Base-by-base conservation (phyloP, 2,888 invertebrate species). In the Drosophila seclusa region DNA sequence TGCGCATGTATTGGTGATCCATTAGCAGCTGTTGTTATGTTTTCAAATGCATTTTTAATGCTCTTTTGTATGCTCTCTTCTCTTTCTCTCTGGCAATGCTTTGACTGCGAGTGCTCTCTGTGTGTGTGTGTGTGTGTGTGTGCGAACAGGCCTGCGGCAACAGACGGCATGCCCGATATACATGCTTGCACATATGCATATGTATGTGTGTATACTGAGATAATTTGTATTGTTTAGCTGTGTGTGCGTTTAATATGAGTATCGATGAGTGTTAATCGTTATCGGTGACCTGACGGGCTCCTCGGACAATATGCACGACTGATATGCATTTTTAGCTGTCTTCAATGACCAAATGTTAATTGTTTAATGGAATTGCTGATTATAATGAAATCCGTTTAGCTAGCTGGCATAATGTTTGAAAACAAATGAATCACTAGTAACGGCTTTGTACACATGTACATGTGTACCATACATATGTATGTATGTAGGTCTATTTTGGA, bases 11-110 rank as follows among this genome's bases (percentile, higher is more conserved):
- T 54, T 54, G 32, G 58, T 50, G 71, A 69, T 69, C 49, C 29
- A 68, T 69, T 69, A 69, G 55, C 57, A 69, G 70, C 45, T 55
- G 45, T 68, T 38, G 38, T 54, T 54, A 24, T 66, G 67, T 52
- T 66, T 66, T 50, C 57, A 38, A 29, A 65, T 66, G 67, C 65
- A 52, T 27, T 67, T 67, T 31, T 38, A 32, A 68, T 16, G 45
- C 68, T 69, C 57, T 68, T 55, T 32, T 38, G n/a, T 38, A 21
- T 42, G 40, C 42, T 52, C 42, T 29, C 16, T 36, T 38, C 69
- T 68, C 69, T 16, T 7, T 11, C 45, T 24, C 55, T 57, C 57
- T n/a, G 55, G 24, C 29, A 31, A 48, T 49, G 57, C 49, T 54
- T 42, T 18, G 24, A 10, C 10, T 40, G 48, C 32, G 38, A 24